These are phyloP conservation scores for Thysanoteuthis rhombus DNA, from an alignment of 2,888 invertebrate species.

Conservation along the genomic window DNA sequence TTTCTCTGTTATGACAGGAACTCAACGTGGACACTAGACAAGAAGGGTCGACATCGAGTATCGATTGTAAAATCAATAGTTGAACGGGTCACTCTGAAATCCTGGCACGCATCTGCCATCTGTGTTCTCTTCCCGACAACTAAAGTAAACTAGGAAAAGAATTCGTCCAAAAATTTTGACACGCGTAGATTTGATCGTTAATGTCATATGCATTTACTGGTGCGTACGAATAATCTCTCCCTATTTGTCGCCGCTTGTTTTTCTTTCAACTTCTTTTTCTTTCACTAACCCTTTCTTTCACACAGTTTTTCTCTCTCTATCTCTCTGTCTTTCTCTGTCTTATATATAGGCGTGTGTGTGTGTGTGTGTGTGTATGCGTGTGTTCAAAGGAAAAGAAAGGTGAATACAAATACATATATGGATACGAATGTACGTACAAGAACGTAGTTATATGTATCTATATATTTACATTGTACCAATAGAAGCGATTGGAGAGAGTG, in stretches of 20 bases:
- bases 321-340: too few relatives aligned
- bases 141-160: background rate
- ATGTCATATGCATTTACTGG: background rate
- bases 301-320: background rate
- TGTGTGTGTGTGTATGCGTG: too few relatives aligned
- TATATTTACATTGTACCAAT: too few relatives aligned
- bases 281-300: background rate
- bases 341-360: too few relatives aligned
- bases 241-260: background rate
- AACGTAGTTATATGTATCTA: too few relatives aligned
- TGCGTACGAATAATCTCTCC: background rate
- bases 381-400: too few relatives aligned
- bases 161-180: background rate
- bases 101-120: background rate
- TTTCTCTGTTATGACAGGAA: constrained; percentile 12
- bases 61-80: background rate
- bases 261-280: background rate
- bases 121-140: background rate
- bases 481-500: too few relatives aligned
- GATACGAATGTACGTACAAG: too few relatives aligned
- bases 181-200: background rate
- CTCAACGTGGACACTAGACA: background rate
- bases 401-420: too few relatives aligned
- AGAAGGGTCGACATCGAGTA: background rate
- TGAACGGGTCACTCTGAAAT: background rate